Base-by-base conservation (phyloP, 2,113 vertebrate species). In the Australoheros scitulus region DNA sequence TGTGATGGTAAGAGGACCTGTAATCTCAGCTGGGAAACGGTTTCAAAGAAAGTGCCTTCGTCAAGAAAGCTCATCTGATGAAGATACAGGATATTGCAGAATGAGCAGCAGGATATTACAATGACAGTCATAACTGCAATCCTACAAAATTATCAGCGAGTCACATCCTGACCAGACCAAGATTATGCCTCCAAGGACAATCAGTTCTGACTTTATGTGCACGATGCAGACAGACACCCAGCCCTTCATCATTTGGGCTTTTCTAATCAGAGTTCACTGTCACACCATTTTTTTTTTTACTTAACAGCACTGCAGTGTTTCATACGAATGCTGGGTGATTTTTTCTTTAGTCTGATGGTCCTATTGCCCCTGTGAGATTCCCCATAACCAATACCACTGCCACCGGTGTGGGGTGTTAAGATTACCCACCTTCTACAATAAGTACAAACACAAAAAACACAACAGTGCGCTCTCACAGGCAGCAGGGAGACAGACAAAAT, bases 91-190 rank as follows among this genome's bases (percentile, higher is more conserved):
- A 1, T 81, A 72, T 81, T 65, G 56, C 80, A 80, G 29, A 18
- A 22, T 43, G 61, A 43, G 52, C 1, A 8, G 72, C 81, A 87
- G 79, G 76, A 83, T 83, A 43, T 76, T 58, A 68, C 52, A 77
- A 36, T 43, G 11, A 22, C 56, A 3, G 55, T 32, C 47, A 72
- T 43, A 32, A 79, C 22, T 29, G 20, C 11, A 50, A 38, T 18
- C 36, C 6, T 14, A 59, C 17, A 24, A 52, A 77, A 22, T 64
- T 56, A 76, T 58, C 61, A 18, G 7, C 0, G 13, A 63, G 76
- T 79, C 56, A 59, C 63, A 29, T 47, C 22, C 63, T 32, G 52
- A 55, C 20, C 47, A 72, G 55, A 72, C 17, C 68, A 72, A 72
- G 26, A n/a, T n/a, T 55, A 52, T 52, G 1, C 26, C 47, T 32